These are phyloP conservation scores for Bubo blakistoni DNA, from an alignment of 2,113 vertebrate species.

Conservation along the genomic window DNA sequence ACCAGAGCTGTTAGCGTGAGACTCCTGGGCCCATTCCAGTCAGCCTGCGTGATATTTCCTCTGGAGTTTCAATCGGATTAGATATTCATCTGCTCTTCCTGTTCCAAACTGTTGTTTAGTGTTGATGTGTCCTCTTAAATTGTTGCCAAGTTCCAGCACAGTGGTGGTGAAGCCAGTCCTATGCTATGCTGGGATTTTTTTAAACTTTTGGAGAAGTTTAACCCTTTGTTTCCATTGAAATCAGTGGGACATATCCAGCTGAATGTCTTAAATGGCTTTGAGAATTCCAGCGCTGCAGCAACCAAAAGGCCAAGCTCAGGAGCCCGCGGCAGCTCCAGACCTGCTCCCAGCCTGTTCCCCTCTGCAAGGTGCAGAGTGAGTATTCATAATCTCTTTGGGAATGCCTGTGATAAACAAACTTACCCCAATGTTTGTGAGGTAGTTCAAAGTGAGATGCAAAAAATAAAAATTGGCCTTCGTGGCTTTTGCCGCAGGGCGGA, in stretches of 20 bases:
- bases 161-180: slow-evolving; percentile 24
- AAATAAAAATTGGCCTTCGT: neutral
- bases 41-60: slow-evolving; percentile 37
- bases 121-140: slow-evolving; percentile 58
- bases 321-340: neutral
- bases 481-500: neutral
- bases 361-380: neutral
- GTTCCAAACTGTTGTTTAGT: slow-evolving; percentile 54
- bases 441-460: neutral
- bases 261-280: neutral
- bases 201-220: neutral
- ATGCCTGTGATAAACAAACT: neutral
- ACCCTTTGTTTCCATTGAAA: neutral
- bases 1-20: neutral
- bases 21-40: slow-evolving; percentile 34
- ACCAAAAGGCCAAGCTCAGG: neutral
- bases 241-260: neutral
- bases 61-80: slow-evolving; percentile 39
- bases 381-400: neutral
- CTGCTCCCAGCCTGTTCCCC: neutral
- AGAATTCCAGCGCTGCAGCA: neutral
- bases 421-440: neutral
- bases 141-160: slow-evolving; percentile 35
- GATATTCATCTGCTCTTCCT: slow-evolving; percentile 61
- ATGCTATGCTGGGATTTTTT: neutral